Evolutionary conservation across 1,140 invertebrate species (phyloP).

Genomic region (Apolygus lucorum): DNA sequence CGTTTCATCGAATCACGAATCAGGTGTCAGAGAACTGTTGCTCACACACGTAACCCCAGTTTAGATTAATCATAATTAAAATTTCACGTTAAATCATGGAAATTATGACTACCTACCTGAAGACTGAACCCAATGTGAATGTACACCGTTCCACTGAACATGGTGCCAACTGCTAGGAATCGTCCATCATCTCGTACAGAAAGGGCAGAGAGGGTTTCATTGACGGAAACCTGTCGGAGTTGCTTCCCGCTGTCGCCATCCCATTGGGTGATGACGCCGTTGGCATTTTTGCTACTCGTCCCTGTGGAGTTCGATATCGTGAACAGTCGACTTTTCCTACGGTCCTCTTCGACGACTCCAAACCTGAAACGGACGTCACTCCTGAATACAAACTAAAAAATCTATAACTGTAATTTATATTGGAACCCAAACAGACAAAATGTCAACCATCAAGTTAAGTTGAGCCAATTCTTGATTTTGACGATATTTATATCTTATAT

Average conservation of each 20-base stretch:
- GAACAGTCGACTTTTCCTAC: constrained; percentile 59
- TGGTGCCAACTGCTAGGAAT: constrained; percentile 84
- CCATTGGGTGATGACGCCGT: constrained; percentile 53
- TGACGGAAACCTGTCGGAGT: constrained; percentile 44
- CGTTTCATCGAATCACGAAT: too few relatives aligned
- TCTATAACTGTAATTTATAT: too few relatives aligned
- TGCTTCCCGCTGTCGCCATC: constrained; percentile 48
- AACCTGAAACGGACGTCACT: too few relatives aligned
- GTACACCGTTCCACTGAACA: constrained; percentile 82
- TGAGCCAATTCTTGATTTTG: too few relatives aligned
- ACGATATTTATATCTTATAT: too few relatives aligned
- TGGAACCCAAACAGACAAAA: too few relatives aligned
- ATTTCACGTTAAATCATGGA: too few relatives aligned
- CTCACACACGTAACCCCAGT: too few relatives aligned
- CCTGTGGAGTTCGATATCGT: constrained; percentile 68
- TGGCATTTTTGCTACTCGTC: constrained; percentile 53
- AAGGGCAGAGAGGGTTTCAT: constrained; percentile 72
- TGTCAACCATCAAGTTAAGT: too few relatives aligned
- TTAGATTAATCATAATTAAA: too few relatives aligned
- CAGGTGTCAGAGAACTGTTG: too few relatives aligned
- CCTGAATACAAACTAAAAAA: constrained; percentile 25
- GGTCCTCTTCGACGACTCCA: constrained; percentile 56
- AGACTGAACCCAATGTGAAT: constrained; percentile 88
- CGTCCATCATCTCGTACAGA: constrained; percentile 83
- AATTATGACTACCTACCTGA: too few relatives aligned